A percentile compares a stretch with the other conserved stretches of the same genome.
phyloP scores from a whole-genome alignment of 2,888 invertebrate genomes.

The Drosophila nigritarsus region DNA sequence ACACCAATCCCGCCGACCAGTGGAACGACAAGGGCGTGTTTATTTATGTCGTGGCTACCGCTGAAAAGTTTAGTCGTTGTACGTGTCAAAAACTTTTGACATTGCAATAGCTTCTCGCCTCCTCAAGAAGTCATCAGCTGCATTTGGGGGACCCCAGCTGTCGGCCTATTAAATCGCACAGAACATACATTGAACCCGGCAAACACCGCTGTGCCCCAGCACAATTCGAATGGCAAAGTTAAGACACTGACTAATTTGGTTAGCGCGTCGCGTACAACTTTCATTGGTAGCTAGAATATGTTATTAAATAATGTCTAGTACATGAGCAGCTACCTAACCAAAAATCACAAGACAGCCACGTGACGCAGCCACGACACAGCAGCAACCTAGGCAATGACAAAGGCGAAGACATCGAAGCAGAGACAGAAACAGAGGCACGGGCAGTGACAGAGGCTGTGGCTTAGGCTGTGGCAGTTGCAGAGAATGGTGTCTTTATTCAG shows the following conservation, averaged over 20 bases:
- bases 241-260: conserved; percentile 68
- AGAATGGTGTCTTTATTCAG: conserved; percentile 38
- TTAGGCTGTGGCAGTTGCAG: background rate
- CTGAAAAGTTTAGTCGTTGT: conserved; percentile 73
- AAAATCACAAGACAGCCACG: conserved; percentile 35
- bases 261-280: conserved; percentile 66
- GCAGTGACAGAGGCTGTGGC: background rate
- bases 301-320: conserved; percentile 68
- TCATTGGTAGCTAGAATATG: conserved; percentile 61
- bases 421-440: background rate
- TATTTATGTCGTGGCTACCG: conserved; percentile 72
- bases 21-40: conserved; percentile 62
- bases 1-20: background rate
- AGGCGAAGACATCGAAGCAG: background rate
- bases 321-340: conserved; percentile 36
- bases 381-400: background rate
- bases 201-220: conserved; percentile 5
- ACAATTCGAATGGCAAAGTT: conserved; percentile 45
- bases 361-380: conserved; percentile 20
- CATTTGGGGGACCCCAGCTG: conserved; percentile 57
- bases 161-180: conserved; percentile 54
- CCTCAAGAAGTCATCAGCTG: conserved; percentile 56
- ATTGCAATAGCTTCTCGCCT: conserved; percentile 62
- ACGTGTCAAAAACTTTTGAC: conserved; percentile 78
- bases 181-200: conserved; percentile 15